These are phyloP conservation scores for Charanyca ferruginea DNA, from an alignment of 2,888 invertebrate species.

Conservation along the genomic window DNA sequence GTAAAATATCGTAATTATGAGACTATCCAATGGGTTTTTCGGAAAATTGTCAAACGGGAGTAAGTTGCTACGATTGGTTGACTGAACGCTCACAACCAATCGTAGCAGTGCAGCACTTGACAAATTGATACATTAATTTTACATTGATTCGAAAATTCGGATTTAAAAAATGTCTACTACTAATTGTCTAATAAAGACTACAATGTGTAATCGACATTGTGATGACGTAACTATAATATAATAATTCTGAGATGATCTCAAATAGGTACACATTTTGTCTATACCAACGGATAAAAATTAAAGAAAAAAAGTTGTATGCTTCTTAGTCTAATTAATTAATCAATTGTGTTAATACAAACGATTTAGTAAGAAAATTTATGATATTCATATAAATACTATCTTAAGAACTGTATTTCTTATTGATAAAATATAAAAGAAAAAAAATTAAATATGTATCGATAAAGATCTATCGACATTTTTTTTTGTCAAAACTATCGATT, in stretches of 20 bases:
- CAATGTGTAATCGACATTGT: background rate
- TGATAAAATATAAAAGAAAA: background rate
- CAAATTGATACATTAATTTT: background rate
- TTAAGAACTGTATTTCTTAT: background rate
- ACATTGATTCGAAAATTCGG: no score
- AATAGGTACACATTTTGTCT: slow-evolving; percentile 3
- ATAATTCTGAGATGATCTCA: slow-evolving; percentile 15
- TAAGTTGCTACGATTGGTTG: no score
- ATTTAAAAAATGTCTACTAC: background rate
- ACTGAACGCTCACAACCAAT: no score
- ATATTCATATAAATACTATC: background rate
- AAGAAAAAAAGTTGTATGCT: background rate
- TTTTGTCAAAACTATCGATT: background rate
- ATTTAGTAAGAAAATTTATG: background rate
- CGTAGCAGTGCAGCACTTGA: no score
- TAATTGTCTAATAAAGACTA: background rate
- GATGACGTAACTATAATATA: slow-evolving; percentile 6
- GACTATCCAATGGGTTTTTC: no score
- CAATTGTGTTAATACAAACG: background rate
- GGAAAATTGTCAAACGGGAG: no score
- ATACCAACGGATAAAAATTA: background rate
- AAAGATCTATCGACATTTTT: no score
- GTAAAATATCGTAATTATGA: background rate
- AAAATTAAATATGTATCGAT: no score
- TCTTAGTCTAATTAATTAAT: background rate